phyloP scores from a whole-genome alignment of 2,888 invertebrate species.

The Serripes groenlandicus region DNA sequence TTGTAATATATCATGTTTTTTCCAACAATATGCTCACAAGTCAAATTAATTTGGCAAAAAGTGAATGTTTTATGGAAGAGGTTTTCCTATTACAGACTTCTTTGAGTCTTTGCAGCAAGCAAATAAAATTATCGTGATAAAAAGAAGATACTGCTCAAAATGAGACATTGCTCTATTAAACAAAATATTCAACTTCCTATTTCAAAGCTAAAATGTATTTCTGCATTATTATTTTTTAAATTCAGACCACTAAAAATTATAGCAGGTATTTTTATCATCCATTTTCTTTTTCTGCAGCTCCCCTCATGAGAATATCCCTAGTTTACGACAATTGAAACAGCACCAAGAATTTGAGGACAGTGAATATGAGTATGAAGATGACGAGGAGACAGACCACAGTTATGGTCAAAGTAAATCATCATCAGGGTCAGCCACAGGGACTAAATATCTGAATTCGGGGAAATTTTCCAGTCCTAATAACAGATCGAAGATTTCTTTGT shows the following conservation, averaged over 20 bases:
- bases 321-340: neutral
- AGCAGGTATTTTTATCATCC: neutral
- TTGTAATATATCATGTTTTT: too few species aligned
- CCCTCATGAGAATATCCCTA: neutral
- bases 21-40: too few species aligned
- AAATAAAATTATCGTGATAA: too few species aligned
- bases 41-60: too few species aligned
- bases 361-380: conserved; percentile 3
- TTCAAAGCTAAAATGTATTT: neutral
- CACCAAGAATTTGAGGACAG: neutral
- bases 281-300: neutral
- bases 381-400: conserved; percentile 35
- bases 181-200: neutral
- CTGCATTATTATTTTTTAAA: neutral
- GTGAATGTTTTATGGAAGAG: too few species aligned
- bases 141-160: neutral
- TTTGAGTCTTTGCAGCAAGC: too few species aligned
- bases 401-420: neutral
- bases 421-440: neutral
- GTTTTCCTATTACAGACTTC: too few species aligned
- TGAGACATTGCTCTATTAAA: neutral
- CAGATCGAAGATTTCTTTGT: conserved; percentile 5
- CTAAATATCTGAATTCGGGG: neutral
- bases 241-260: neutral
- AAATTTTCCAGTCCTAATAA: neutral